Conservation (phyloP, 1,140 invertebrate species). For the Orchestia grillus region DNA sequence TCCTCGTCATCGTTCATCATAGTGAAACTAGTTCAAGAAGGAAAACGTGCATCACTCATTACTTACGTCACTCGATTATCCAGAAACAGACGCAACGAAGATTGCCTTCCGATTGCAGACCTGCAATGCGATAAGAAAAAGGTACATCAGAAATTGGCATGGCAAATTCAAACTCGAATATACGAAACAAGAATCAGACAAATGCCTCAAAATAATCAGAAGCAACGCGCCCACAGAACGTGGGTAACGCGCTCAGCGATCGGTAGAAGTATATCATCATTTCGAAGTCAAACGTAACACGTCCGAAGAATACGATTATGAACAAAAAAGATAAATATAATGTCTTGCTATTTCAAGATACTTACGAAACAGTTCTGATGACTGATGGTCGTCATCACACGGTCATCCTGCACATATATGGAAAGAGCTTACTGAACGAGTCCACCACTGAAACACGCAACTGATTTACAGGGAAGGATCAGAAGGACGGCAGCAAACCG, state of each 20-base stretch:
- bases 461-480: neutral
- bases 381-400: neutral
- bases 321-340: too few relatives aligned
- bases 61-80: neutral
- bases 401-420: neutral
- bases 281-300: neutral
- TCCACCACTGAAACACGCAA: neutral
- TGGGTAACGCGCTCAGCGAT: slow-evolving; percentile 10
- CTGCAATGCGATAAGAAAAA: neutral
- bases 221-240: neutral
- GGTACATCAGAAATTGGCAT: neutral
- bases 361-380: neutral
- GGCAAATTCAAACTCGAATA: neutral
- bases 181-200: neutral
- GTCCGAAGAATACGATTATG: too few relatives aligned
- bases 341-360: neutral
- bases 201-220: slow-evolving; percentile 31
- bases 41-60: too few relatives aligned
- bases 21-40: neutral
- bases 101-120: neutral
- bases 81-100: neutral
- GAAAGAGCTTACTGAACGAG: neutral
- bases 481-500: slow-evolving; percentile 43
- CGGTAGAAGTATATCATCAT: slow-evolving; percentile 38
- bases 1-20: slow-evolving; percentile 7